Evolutionary conservation across 2,888 invertebrate species (phyloP), one percentile per base, ranked within the genome.

Genomic region (Epinotia brunnichana): DNA sequence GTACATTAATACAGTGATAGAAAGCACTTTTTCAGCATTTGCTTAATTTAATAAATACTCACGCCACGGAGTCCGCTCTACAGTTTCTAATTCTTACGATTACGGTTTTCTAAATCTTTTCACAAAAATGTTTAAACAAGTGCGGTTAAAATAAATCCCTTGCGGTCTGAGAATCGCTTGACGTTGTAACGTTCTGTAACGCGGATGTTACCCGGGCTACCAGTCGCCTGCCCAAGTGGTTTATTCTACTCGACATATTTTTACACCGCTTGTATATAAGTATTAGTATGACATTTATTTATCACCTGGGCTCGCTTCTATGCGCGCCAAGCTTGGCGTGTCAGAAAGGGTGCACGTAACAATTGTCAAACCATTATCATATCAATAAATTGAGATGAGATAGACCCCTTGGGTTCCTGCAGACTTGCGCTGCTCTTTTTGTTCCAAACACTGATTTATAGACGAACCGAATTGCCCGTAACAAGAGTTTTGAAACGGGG

Each of bases 391-490:
- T 48, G 13, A 48, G 48, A n/a, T 48, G 2, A 4, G n/a, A 24
- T 48, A 29, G 29, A 62, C 62, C 44, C 15, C 21, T 62, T 24
- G 48, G 21, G 68, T 39, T 73, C 61, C 53, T 62, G 54, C 41
- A 53, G 41, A 66, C 66, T 66, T 56, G 66, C 41, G 68, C 41
- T 63, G 68, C 51, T 69, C 69, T 62, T 72, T 68, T 72, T 72
- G 61, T 41, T 61, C 54, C 66, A 67, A 68, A 73, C 56, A 73
- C 68, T 73, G 73, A 73, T 73, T 73, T 73, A 73, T 69, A 73
- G 68, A 69, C 68, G 69, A 51, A 35, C 68, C 51, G 73, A 57
- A 69, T 73, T 15, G 62, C 69, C 72, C 62, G 63, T 73, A 69
- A 73, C 73, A 69, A 63, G 73, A 69, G 73, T 73, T 73, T 69